phyloP scores from a whole-genome alignment of 2,113 vertebrate species.

The Pao palembangensis region DNA sequence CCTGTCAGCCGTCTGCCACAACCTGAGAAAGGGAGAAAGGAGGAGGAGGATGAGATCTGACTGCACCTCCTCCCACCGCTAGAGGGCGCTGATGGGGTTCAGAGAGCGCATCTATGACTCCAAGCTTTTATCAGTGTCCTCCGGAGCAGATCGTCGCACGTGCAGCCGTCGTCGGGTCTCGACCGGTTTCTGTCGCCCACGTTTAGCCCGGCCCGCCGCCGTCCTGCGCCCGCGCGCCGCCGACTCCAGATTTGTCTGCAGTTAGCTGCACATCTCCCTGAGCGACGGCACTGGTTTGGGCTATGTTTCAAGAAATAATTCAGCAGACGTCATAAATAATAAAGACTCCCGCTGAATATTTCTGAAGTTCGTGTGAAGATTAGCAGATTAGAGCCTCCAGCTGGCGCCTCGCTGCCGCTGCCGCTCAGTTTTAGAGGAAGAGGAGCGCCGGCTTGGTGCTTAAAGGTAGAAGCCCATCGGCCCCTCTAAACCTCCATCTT shows the following conservation, averaged over 20 bases:
- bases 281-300: not conserved
- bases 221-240: too few relatives aligned
- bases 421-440: constrained; percentile 11
- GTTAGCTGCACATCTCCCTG: constrained; percentile 8
- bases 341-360: constrained; percentile 18
- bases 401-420: constrained; percentile 19
- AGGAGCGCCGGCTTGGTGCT: constrained; percentile 6
- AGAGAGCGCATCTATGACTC: too few relatives aligned
- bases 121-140: too few relatives aligned
- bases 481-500: constrained; percentile 23
- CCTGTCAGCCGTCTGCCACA: too few relatives aligned
- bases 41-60: too few relatives aligned
- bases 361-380: constrained; percentile 18
- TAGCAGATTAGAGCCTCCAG: constrained; percentile 36
- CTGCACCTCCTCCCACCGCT: too few relatives aligned
- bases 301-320: constrained; percentile 10
- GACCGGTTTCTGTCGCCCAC: too few relatives aligned
- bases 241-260: constrained; percentile 8
- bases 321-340: constrained; percentile 18
- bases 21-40: too few relatives aligned
- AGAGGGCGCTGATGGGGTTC: too few relatives aligned
- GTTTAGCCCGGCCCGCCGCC: too few relatives aligned
- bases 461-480: constrained; percentile 3
- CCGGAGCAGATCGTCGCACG: too few relatives aligned
- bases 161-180: too few relatives aligned